Conservation (phyloP, 2,113 vertebrate species). For the Heterocephalus glaber region DNA sequence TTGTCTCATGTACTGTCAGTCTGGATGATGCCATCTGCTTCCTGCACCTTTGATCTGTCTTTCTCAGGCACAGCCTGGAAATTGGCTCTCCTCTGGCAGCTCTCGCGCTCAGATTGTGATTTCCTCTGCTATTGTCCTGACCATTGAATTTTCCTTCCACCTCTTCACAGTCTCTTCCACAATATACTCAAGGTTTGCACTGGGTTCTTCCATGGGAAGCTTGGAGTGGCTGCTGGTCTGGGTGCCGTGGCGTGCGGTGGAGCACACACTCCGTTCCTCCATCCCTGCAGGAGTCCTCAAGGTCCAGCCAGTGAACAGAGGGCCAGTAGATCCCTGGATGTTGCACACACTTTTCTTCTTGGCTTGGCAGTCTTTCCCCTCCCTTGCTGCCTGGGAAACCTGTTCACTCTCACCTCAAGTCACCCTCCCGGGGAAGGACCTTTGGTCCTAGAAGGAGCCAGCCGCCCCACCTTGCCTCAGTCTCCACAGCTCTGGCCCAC, state of each 20-base stretch:
- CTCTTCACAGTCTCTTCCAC: background rate
- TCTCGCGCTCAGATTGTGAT: background rate
- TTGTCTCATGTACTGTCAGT: background rate
- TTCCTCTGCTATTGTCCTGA: background rate
- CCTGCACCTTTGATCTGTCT: background rate
- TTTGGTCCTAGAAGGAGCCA: background rate
- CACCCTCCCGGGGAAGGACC: too few relatives aligned
- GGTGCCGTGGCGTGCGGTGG: background rate
- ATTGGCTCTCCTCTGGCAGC: background rate
- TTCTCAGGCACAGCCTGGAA: too few relatives aligned
- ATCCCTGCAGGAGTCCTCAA: fast-evolving
- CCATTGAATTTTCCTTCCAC: background rate
- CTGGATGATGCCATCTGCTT: background rate
- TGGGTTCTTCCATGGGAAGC: background rate
- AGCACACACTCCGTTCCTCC: background rate
- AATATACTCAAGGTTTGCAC: background rate
- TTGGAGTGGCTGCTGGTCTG: fast-evolving
- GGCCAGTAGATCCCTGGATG: background rate
- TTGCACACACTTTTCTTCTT: background rate
- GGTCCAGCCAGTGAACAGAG: background rate
- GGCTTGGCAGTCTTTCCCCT: background rate
- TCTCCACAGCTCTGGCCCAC: fast-evolving
- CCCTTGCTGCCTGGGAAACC: too few relatives aligned
- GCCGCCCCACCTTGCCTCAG: too few relatives aligned
- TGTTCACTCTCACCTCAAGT: background rate